phyloP scores from a whole-genome alignment of 2,113 vertebrate species.

The Phyllostomus hastatus region DNA sequence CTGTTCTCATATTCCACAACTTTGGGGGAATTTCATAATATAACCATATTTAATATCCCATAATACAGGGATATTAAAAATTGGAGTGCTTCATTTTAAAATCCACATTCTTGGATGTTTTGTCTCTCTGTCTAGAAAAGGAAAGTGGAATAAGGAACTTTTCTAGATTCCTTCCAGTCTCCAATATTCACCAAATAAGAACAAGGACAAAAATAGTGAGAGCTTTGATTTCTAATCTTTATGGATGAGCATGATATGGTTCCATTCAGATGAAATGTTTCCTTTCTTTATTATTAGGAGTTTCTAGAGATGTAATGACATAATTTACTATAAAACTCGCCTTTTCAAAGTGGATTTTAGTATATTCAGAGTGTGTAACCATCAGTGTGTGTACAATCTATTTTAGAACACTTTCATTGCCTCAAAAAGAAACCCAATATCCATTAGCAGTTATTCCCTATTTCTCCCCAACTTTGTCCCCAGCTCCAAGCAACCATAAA shows the following conservation, averaged over 20 bases:
- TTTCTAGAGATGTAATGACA: not conserved
- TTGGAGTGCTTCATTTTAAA: constrained; percentile 39
- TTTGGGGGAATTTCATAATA: constrained; percentile 44
- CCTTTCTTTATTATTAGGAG: not conserved
- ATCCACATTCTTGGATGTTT: constrained; percentile 17
- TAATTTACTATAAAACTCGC: constrained; percentile 24
- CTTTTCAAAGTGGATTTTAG: constrained; percentile 20
- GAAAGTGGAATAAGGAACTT: not conserved
- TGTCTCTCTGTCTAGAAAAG: constrained; percentile 1
- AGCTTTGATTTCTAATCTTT: constrained; percentile 51
- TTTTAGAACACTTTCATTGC: not conserved
- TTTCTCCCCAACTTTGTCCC: not conserved
- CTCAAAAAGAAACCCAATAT: not conserved
- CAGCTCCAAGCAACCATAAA: not conserved
- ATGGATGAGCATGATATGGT: not conserved
- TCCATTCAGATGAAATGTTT: constrained; percentile 28
- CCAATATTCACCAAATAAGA: constrained; percentile 8
- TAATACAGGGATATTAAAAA: constrained; percentile 45
- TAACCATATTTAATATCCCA: too few species aligned
- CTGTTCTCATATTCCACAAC: constrained; percentile 26
- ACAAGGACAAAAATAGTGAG: not conserved
- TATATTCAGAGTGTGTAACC: not conserved
- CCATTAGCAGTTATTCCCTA: not conserved
- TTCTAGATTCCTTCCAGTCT: constrained; percentile 19
- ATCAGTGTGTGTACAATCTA: not conserved